A percentile compares a stretch with the other conserved stretches of the same genome.
These are phyloP conservation scores for Rhineura floridana DNA, from an alignment of 2,113 vertebrate species.

Conservation along the genomic window DNA sequence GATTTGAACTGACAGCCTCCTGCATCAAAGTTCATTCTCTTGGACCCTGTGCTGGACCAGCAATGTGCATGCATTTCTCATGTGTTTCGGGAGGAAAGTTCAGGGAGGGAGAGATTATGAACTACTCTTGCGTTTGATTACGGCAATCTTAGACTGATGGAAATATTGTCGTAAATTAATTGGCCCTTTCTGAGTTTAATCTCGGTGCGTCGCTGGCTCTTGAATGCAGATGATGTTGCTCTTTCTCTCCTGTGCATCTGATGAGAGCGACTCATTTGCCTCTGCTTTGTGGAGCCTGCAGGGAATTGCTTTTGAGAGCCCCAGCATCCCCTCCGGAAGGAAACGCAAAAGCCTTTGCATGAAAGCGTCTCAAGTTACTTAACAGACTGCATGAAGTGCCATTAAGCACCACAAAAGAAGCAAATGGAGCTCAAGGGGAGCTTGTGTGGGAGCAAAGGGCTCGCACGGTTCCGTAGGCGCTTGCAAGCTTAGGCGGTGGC, in stretches of 20 bases:
- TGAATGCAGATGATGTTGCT: neutral
- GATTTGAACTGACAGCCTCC: neutral
- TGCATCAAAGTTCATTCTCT: neutral
- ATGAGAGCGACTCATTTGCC: neutral
- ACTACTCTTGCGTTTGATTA: fast-evolving
- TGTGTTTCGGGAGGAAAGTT: neutral
- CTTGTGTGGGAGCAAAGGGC: slow-evolving; percentile 17
- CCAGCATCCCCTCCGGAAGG: neutral
- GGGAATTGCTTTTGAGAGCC: slow-evolving; percentile 19
- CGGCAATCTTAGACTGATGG: neutral
- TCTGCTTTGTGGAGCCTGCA: neutral
- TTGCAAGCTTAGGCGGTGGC: fast-evolving
- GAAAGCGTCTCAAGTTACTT: slow-evolving; percentile 41
- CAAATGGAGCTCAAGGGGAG: slow-evolving; percentile 14
- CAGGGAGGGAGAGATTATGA: neutral
- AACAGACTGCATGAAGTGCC: slow-evolving; percentile 55
- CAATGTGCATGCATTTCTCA: neutral
- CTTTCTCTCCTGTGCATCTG: neutral
- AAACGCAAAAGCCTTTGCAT: neutral
- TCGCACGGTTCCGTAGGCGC: neutral
- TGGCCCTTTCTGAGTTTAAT: neutral
- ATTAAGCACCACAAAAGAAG: slow-evolving; percentile 43
- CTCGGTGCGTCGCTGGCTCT: neutral
- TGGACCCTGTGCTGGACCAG: neutral
- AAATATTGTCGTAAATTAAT: neutral